phyloP scores from a whole-genome alignment of 2,888 invertebrate genomes.

The Leptarthrus brevirostris region DNA sequence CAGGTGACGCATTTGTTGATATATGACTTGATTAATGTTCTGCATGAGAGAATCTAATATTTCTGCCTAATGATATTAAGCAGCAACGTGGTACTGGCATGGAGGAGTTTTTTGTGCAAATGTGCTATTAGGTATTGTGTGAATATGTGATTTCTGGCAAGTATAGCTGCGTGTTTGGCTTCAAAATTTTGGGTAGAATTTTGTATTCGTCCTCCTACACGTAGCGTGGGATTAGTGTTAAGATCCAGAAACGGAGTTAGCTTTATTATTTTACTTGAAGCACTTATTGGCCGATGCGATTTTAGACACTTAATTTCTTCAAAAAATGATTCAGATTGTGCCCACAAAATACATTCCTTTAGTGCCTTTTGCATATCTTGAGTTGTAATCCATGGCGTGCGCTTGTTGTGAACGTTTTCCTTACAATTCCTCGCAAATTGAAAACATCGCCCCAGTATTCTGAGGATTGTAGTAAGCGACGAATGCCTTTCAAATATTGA shows the following conservation, averaged over 20 bases:
- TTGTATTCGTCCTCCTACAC: not conserved
- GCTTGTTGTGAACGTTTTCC: too few species aligned
- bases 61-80: not conserved
- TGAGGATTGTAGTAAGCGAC: too few species aligned
- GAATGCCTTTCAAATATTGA: too few species aligned
- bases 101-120: not conserved
- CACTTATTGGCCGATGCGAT: not conserved
- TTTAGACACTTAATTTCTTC: too few species aligned
- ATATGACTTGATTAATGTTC: not conserved
- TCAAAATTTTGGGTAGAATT: not conserved
- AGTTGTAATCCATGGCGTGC: too few species aligned
- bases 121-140: not conserved
- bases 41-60: not conserved
- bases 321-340: too few species aligned
- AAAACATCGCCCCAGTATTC: too few species aligned
- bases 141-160: not conserved
- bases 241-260: not conserved
- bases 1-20: not conserved
- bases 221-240: not conserved
- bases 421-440: too few species aligned
- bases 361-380: too few species aligned
- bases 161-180: not conserved
- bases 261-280: too few species aligned
- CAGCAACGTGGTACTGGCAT: not conserved
- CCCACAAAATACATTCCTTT: too few species aligned